Evolutionary conservation across 2,797 vertebrate species (phyloP).

Genomic region (Brotula barbata): DNA sequence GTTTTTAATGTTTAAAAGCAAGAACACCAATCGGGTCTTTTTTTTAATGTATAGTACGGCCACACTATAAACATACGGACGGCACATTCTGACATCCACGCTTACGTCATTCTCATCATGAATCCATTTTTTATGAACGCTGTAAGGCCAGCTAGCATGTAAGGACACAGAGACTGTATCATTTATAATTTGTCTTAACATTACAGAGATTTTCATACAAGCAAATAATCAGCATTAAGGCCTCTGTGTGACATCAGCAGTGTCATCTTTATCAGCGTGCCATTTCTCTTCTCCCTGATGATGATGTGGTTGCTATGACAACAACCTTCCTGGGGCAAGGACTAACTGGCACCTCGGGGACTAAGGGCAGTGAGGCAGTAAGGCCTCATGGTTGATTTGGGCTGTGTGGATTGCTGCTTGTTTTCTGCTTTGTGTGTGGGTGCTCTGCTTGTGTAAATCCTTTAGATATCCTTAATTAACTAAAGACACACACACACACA

Average conservation of each 20-base stretch:
- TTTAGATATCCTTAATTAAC: not conserved
- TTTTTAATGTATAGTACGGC: too few relatives aligned
- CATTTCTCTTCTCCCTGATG: slow-evolving; percentile 52
- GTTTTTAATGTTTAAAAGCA: not conserved
- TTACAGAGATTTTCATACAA: not conserved
- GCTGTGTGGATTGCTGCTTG: not conserved
- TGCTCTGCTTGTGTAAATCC: not conserved
- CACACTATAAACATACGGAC: too few relatives aligned
- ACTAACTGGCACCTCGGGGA: slow-evolving; percentile 68
- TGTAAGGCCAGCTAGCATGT: slow-evolving; percentile 7
- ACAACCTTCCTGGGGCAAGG: slow-evolving; percentile 77
- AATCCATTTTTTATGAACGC: slow-evolving; percentile 20
- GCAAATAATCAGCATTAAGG: not conserved
- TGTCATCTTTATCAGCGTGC: slow-evolving; percentile 53
- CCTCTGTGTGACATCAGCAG: slow-evolving; percentile 32
- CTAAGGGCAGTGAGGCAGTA: slow-evolving; percentile 28
- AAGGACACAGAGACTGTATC: slow-evolving; percentile 1
- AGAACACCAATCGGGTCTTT: too few relatives aligned
- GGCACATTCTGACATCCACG: too few relatives aligned
- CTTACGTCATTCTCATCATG: slow-evolving; percentile 36
- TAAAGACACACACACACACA: not conserved
- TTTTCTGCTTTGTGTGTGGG: not conserved
- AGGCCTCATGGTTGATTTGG: slow-evolving; percentile 33
- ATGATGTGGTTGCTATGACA: slow-evolving; percentile 82
- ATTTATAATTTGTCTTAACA: not conserved